These are phyloP conservation scores for Loriculus beryllinus DNA, from an alignment of 2,797 vertebrate genomes.

Conservation along the genomic window DNA sequence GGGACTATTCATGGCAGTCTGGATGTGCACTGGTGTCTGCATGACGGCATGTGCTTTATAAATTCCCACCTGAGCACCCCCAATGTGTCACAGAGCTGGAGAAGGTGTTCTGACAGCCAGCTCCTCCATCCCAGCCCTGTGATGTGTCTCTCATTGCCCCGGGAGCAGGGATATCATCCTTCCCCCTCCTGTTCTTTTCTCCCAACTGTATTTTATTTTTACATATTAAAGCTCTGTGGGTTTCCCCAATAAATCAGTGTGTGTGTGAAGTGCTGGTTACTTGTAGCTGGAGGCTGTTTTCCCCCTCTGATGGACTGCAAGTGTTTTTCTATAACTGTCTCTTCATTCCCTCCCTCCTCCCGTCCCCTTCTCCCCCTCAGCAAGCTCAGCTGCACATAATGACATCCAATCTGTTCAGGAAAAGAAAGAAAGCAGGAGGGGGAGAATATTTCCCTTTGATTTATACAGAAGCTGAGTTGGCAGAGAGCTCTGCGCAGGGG, in stretches of 20 bases:
- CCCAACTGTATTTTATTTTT: conserved; percentile 36
- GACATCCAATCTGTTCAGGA: conserved; percentile 76
- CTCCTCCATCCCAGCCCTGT: not conserved
- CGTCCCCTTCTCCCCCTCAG: conserved; percentile 55
- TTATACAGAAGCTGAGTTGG: conserved; percentile 72
- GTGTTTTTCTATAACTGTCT: conserved; percentile 60
- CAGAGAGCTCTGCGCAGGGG: conserved; percentile 64
- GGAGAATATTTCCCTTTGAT: conserved; percentile 73
- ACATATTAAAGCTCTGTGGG: conserved; percentile 56
- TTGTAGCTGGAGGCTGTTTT: conserved; percentile 69
- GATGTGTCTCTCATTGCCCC: not conserved
- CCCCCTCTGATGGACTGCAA: conserved; percentile 64
- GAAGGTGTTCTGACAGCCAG: not conserved
- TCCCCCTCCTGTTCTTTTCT: not conserved
- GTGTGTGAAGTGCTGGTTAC: conserved; percentile 57
- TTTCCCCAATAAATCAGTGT: conserved; percentile 61
- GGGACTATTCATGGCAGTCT: not conserved
- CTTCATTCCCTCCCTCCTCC: conserved; percentile 56
- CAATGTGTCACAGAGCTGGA: not conserved
- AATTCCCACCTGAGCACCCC: not conserved
- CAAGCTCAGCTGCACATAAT: conserved; percentile 74
- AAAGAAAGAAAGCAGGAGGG: conserved; percentile 67
- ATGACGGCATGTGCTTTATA: not conserved
- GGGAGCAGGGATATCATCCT: not conserved
- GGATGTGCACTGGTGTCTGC: not conserved